Percentiles rank a stretch among this genome's conserved stretches.
These are phyloP conservation scores for Melanotaenia trifasciata DNA, from an alignment of 2,797 vertebrate genomes.

Conservation along the genomic window DNA sequence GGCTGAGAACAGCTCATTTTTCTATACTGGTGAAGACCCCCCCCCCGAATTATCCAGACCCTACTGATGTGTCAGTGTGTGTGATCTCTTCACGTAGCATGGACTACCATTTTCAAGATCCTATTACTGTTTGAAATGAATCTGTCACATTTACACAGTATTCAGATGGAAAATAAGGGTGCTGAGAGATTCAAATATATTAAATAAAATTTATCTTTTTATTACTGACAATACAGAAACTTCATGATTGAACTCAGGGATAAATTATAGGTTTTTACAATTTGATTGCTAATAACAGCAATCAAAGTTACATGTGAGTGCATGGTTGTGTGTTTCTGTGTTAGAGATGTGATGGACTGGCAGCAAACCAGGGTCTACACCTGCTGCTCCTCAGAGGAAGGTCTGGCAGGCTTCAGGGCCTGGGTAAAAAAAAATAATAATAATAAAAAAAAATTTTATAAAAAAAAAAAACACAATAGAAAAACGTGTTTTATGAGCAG, in stretches of 20 bases:
- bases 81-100: slow-evolving; percentile 22
- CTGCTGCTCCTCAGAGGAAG: no score
- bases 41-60: slow-evolving; percentile 47
- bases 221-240: slow-evolving; percentile 6
- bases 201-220: neutral
- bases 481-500: no score
- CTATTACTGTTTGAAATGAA: slow-evolving; percentile 22
- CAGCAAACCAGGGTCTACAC: neutral
- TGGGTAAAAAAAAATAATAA: no score
- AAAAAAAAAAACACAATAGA: no score
- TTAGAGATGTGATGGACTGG: neutral
- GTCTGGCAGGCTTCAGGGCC: no score
- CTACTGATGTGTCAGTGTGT: slow-evolving; percentile 56
- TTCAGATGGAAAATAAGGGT: slow-evolving; percentile 7
- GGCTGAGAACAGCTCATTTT: slow-evolving; percentile 67
- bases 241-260: neutral
- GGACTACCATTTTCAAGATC: slow-evolving; percentile 15
- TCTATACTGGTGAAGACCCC: slow-evolving; percentile 54
- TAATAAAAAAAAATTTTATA: no score
- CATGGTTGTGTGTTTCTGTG: neutral
- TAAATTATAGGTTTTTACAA: neutral
- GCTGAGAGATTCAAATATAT: neutral
- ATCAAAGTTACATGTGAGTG: neutral
- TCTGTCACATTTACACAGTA: slow-evolving; percentile 11
- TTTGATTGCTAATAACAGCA: neutral